Evolutionary conservation across 2,888 invertebrate species (phyloP), one percentile per base, ranked within the genome.

Genomic region (Zele albiditarsus): DNA sequence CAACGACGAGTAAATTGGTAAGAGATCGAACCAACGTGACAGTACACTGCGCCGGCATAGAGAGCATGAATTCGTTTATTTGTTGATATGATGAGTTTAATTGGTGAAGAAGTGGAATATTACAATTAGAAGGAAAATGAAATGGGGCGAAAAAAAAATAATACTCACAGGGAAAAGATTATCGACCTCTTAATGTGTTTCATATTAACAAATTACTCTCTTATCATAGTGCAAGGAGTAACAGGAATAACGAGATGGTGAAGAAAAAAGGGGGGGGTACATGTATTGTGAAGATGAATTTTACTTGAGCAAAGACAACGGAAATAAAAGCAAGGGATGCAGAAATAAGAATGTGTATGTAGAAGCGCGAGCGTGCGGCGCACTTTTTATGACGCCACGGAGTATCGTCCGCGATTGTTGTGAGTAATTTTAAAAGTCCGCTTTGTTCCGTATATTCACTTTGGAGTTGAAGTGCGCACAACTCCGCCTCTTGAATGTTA

Each of bases 1-100:
- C 53, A 70, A 70, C 71, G 66, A 67, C 53, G 71, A 71, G 62
- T 53, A 71, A 75, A 75, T 75, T 71, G 71, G 60, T 60, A 49
- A 75, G 71, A 71, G 71, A 70, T 71, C 70, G 67, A 31, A 42
- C 58, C 57, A 70, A 53, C 65, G 70, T 42, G 74, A 74, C 74
- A 70, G 70, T 74, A 57, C 12, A 38, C 63, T 57, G 53, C 42
- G 53, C 42, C 31, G 31, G 58, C 49, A 46, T 46, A 23, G 33
- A 31, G 27, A 62, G 63, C 63, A 74, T 69, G 31, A 58, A 49
- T 68, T 74, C 60, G 63, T 68, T 33, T 33, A 10, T 60, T 31
- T 38, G 46, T 68, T 67, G 67, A 62, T 20, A 3, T 6, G 16
- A 28, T 28, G 14, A 5, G 33, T 38, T 38, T 20, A 33, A 63